Evolutionary conservation across 2,797 vertebrate species (phyloP).

Genomic region (Glyptemys insculpta): DNA sequence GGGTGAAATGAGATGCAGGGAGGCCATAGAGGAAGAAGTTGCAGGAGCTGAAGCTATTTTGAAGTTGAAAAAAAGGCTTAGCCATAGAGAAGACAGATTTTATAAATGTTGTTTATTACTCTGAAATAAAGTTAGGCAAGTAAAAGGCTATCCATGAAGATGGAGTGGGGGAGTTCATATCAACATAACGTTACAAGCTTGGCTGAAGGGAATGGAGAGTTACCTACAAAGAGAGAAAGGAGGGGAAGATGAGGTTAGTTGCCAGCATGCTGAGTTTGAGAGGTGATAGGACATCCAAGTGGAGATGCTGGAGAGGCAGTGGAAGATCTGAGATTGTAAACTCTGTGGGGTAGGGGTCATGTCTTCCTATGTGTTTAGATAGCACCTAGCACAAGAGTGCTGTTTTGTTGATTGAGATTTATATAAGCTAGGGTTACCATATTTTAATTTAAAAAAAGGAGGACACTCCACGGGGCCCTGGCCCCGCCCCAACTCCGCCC

Average conservation of each 20-base stretch:
- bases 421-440: not conserved
- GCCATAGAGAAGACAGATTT: not conserved
- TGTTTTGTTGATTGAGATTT: not conserved
- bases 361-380: not conserved
- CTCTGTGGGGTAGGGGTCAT: not conserved
- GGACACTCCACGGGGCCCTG: no score
- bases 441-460: no score
- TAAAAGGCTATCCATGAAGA: not conserved
- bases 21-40: not conserved
- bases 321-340: not conserved
- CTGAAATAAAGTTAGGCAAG: not conserved
- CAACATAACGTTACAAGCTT: not conserved
- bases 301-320: not conserved
- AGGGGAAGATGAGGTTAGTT: not conserved
- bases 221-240: not conserved
- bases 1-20: not conserved
- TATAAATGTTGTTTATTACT: not conserved
- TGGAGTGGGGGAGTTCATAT: not conserved
- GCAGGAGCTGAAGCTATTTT: accelerated
- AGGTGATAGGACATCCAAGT: not conserved
- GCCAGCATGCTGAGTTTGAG: not conserved
- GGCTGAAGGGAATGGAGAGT: not conserved
- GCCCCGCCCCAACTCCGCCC: no score
- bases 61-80: not conserved
- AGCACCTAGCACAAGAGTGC: not conserved